Base-by-base conservation (phyloP, 2,797 vertebrate species). In the Epinephelus awoara region DNA sequence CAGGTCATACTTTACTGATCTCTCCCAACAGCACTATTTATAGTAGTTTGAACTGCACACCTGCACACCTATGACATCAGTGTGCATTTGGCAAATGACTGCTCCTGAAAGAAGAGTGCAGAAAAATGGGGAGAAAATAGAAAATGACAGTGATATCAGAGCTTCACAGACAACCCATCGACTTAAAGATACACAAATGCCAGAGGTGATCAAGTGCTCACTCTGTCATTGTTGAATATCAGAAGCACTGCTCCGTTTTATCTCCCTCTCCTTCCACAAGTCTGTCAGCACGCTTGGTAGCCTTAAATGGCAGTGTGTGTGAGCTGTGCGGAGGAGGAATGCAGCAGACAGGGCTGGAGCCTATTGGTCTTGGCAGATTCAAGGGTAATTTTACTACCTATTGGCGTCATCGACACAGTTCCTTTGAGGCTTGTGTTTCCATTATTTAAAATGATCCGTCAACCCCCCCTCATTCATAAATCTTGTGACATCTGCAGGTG, bases 281-380 rank as follows among this genome's bases (percentile, higher is more conserved):
- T 74, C 88, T 89, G 84, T 91, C 90, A 89, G 89, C 80, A 66
- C 80, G n/a, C 79, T 85, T 57, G 11, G 73, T 75, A 85, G 76
- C 94, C 94, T 93, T 95, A 95, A 92, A 95, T 95, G 94, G 94
- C 89, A 88, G 88, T 85, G 81, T 67, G 85, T 86, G 88, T 83
- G 90, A 78, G 85, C 76, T 13, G 80, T 57, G 85, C 79, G 70
- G 84, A 66, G 75, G 77, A 94, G 93, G 93, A 94, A 95, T 94
- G 93, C 79, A 79, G 85, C 67, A 80, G 82, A 84, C 75, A 15
- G 70, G 73, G 71, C 88, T 59, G 82, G 59, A 79, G 87, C 75
- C 49, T 91, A 84, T 94, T 93, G 89, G 86, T 93, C 89, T 93
- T 94, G 93, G 93, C 93, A 88, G 84, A 83, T 87, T 88, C 79